These are phyloP conservation scores for Sycophila sp. DNA, from an alignment of 1,140 invertebrate genomes.

Conservation along the genomic window DNA sequence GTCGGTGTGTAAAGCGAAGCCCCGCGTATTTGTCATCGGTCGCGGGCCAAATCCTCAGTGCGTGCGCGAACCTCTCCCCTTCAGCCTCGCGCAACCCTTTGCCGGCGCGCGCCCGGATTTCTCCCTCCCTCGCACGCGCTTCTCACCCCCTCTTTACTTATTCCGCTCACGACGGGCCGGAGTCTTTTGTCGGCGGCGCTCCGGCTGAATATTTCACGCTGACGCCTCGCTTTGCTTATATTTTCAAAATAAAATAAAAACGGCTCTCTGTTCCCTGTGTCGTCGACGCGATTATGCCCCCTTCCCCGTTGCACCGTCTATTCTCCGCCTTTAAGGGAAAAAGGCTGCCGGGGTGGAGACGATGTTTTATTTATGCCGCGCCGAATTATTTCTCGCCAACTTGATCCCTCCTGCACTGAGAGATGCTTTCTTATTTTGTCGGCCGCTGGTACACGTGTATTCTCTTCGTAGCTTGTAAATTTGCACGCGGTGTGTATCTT, in stretches of 20 bases:
- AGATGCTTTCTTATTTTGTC: neutral
- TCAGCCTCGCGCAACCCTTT: slow-evolving; percentile 14
- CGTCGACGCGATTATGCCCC: neutral
- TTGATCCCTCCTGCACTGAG: no score
- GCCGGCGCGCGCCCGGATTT: neutral
- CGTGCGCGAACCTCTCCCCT: neutral
- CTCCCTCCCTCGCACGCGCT: no score
- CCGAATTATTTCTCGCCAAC: no score
- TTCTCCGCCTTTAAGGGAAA: neutral
- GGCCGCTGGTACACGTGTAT: neutral
- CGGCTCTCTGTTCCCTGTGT: neutral
- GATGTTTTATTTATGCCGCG: neutral
- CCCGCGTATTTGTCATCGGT: slow-evolving; percentile 7
- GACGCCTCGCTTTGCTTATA: neutral
- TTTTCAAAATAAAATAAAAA: slow-evolving; percentile 15
- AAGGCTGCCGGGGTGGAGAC: no score
- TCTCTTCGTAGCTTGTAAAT: neutral
- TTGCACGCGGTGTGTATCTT: neutral
- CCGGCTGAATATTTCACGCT: slow-evolving; percentile 23
- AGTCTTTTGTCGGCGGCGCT: slow-evolving; percentile 4
- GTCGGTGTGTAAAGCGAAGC: no score
- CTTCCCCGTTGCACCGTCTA: neutral
- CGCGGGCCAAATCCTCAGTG: slow-evolving; percentile 3
- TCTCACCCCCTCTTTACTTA: neutral
- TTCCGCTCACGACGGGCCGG: neutral